Percentiles rank a stretch among this genome's conserved stretches.
Evolutionary conservation across 2,797 vertebrate species (phyloP).

Genomic region (Eutrigla gurnardus): DNA sequence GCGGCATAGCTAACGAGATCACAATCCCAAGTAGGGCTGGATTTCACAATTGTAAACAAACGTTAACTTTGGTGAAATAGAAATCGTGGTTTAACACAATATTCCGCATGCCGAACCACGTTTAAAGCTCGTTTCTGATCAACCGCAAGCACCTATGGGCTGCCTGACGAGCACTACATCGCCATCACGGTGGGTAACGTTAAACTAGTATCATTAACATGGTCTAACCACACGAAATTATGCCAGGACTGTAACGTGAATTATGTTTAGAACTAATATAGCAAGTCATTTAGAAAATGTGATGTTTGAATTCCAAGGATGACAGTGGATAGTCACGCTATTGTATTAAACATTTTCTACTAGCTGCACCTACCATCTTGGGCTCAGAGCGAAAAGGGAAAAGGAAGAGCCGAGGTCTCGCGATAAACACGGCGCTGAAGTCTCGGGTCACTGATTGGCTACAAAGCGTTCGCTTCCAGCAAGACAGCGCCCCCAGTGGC

Average conservation of each 20-base stretch:
- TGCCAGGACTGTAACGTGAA: background rate
- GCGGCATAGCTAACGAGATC: background rate
- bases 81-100: fast-evolving
- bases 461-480: conserved; percentile 38
- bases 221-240: conserved; percentile 45
- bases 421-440: conserved; percentile 78
- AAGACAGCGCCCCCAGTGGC: conserved; percentile 43
- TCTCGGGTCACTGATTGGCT: conserved; percentile 77
- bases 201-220: conserved; percentile 19
- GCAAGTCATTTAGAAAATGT: fast-evolving
- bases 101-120: fast-evolving
- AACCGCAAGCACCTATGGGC: background rate
- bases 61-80: fast-evolving
- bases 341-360: conserved; percentile 20
- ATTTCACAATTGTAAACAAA: background rate
- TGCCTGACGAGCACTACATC: background rate
- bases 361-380: conserved; percentile 87
- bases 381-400: conserved; percentile 86
- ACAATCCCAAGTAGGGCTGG: fast-evolving
- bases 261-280: background rate
- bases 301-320: conserved; percentile 66
- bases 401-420: conserved; percentile 82
- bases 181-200: background rate
- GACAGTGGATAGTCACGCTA: conserved; percentile 67
- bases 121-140: background rate